Evolutionary conservation across 2,888 invertebrate species (phyloP).

Genomic region (Calameuta idolon): DNA sequence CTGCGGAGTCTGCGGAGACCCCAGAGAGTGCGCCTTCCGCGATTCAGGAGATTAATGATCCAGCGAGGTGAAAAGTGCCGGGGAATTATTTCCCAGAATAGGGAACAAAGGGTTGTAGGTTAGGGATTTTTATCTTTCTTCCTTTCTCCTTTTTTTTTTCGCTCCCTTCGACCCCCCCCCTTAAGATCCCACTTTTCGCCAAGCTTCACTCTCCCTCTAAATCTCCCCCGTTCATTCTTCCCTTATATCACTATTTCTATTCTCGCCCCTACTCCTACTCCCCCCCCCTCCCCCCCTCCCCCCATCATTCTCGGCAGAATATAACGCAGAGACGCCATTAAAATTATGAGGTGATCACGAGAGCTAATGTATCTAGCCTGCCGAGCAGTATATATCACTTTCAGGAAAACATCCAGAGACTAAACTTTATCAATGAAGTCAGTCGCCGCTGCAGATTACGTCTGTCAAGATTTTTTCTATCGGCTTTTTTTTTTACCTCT

Average conservation of each 20-base stretch:
- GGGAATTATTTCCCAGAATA: background rate
- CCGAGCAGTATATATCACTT: background rate
- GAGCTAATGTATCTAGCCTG: background rate
- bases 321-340: background rate
- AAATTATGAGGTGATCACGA: background rate
- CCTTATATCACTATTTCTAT: background rate
- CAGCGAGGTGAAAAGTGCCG: background rate
- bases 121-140: background rate
- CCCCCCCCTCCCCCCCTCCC: no score
- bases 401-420: background rate
- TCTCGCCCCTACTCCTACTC: no score
- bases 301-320: slow-evolving; percentile 7
- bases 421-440: background rate
- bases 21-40: background rate
- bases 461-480: slow-evolving; percentile 5
- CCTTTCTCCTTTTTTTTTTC: background rate
- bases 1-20: background rate
- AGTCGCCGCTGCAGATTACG: background rate
- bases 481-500: background rate
- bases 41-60: background rate
- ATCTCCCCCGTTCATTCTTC: background rate
- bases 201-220: background rate
- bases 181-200: slow-evolving; percentile 1
- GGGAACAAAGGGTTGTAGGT: background rate
- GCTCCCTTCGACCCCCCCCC: background rate